A percentile compares a stretch with the other conserved stretches of the same genome.
Evolutionary conservation across 2,888 invertebrate genomes (phyloP).

Genomic region (Byasa hedistus): DNA sequence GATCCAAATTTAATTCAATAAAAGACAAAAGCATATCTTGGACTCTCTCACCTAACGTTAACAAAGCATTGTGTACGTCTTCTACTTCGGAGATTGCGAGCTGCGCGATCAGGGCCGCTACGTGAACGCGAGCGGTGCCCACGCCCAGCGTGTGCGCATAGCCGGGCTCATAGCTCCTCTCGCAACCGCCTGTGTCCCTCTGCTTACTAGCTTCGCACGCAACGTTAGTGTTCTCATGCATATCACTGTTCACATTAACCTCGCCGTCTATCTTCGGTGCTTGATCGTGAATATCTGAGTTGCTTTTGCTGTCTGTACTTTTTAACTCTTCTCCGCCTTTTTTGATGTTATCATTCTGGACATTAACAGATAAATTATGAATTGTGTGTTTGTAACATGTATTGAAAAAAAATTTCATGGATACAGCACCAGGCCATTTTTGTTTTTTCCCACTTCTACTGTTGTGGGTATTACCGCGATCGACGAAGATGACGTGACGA

Average conservation of each 20-base stretch:
- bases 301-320: not conserved
- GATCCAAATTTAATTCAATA: no score
- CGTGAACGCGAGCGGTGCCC: slow-evolving; percentile 84
- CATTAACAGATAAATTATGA: not conserved
- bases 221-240: not conserved
- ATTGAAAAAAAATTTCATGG: no score
- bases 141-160: slow-evolving; percentile 58
- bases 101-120: slow-evolving; percentile 87
- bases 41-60: slow-evolving; percentile 73
- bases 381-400: no score
- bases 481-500: no score
- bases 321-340: not conserved
- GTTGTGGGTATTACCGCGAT: no score
- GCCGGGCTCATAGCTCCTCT: not conserved
- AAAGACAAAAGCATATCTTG: no score
- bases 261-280: slow-evolving; percentile 4
- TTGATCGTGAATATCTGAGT: not conserved
- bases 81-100: slow-evolving; percentile 85
- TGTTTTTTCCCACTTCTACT: no score
- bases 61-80: slow-evolving; percentile 87
- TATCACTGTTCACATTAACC: slow-evolving; percentile 1
- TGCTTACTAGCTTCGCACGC: not conserved
- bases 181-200: not conserved
- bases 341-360: slow-evolving; percentile 8
- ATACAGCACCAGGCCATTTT: no score